Base-by-base conservation (phyloP, 2,888 invertebrate genomes). In the Tetanocera ferruginea region DNA sequence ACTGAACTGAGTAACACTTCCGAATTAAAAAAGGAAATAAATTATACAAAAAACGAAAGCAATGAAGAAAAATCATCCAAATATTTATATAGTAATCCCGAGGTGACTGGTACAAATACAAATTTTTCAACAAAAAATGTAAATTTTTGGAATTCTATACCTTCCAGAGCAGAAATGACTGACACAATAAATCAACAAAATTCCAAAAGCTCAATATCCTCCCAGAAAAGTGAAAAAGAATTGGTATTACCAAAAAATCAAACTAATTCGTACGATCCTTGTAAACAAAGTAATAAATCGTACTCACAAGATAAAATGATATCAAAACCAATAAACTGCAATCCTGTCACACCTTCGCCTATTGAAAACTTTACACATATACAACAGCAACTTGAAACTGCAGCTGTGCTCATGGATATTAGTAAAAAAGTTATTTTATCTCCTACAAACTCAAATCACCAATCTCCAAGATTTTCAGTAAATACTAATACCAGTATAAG, bases 331-430 rank as follows among this genome's bases (percentile, higher is more conserved):
- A 8, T 62, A 31, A 43, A 74, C 19, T 23, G 25, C 28, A 28
- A n/a, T 2, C 43, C n/a, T 28, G 17, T 28, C 3, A 69, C 72
- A 64, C 37, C 78, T 80, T 75, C 71, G 81, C 69, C 70, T 74
- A 81, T 83, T 52, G 84, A 86, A 64, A 83, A 85, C 76, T 83
- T 87, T 71, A 86, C 84, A 49, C 86, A 87, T 82, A 82, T 88
- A 74, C 88, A 89, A 80, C 90, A 90, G 79, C 89, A 89, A 81
- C 83, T 90, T 74, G 90, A 90, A 86, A 90, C 90, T 77, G 90
- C 90, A 74, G 89, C 89, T 69, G 90, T 90, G 71, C 82, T 90
- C 76, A 90, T 90, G 89, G 89, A 90, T 82, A 90, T 90, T 80
- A 89, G 90, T 84, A 89, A 90, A 84, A 89, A 89, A 84, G 88